Conservation (phyloP, 2,888 invertebrate genomes). For the Zaprionus lineosus region DNA sequence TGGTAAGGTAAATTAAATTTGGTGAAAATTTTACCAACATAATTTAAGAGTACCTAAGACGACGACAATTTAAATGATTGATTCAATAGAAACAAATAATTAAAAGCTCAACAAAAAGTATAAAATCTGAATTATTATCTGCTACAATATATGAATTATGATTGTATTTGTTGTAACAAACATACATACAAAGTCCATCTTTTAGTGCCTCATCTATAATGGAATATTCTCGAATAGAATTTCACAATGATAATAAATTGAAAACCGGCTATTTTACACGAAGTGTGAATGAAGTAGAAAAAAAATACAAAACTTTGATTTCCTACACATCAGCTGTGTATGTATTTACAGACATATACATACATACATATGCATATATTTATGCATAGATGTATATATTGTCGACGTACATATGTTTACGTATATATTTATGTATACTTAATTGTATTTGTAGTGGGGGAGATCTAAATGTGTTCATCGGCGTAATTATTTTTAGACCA, state of each 20-base stretch:
- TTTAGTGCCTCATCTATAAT: neutral
- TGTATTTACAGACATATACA: conserved; percentile 16
- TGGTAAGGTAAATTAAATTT: conserved; percentile 25
- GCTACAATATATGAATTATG: neutral
- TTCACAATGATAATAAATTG: conserved; percentile 49
- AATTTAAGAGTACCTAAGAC: too few relatives aligned
- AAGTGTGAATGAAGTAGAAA: conserved; percentile 60
- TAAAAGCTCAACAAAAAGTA: conserved; percentile 1
- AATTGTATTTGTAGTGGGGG: conserved; percentile 27
- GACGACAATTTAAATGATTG: neutral
- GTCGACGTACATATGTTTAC: conserved; percentile 15
- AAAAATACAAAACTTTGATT: conserved; percentile 21
- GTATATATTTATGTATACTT: conserved; percentile 10
- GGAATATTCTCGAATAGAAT: conserved; percentile 51
- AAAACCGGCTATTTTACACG: conserved; percentile 46
- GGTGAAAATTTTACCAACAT: neutral
- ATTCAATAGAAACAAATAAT: conserved; percentile 1
- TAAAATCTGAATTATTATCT: neutral
- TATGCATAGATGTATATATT: conserved; percentile 23
- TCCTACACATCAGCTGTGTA: conserved; percentile 13
- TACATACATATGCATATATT: conserved; percentile 18
- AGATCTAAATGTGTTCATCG: conserved; percentile 75
- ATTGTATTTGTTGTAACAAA: neutral
- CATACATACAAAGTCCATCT: neutral
- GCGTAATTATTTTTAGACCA: conserved; percentile 68